Percentiles rank a stretch among this genome's conserved stretches.
phyloP scores from a whole-genome alignment of 2,797 vertebrate genomes.

The Enteromius argenteus region DNA sequence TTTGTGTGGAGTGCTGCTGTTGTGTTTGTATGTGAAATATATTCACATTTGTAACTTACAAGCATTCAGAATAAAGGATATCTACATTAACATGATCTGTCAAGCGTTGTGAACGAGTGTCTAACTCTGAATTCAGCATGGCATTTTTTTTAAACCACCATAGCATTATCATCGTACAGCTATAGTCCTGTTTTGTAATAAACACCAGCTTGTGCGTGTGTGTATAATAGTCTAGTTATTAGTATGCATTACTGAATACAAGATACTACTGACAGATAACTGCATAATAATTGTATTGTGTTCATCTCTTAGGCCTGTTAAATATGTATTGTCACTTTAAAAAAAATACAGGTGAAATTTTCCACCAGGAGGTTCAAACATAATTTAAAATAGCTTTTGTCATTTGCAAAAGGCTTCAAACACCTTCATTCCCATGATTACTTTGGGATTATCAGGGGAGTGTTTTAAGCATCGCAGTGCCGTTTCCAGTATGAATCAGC shows the following conservation, averaged over 20 bases:
- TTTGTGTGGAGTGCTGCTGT: slow-evolving; percentile 63
- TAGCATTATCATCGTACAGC: background rate
- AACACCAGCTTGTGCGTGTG: no score
- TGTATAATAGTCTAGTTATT: no score
- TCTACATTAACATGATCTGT: background rate
- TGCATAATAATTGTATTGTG: background rate
- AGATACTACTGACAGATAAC: background rate
- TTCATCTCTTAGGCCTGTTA: background rate
- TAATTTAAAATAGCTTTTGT: background rate
- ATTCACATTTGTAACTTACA: slow-evolving; percentile 56
- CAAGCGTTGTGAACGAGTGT: background rate
- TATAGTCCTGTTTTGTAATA: background rate
- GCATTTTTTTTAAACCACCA: background rate
- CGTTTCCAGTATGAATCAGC: slow-evolving; percentile 56
- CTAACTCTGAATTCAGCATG: background rate
- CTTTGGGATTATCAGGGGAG: slow-evolving; percentile 34
- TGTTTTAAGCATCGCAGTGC: slow-evolving; percentile 15
- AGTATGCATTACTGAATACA: background rate
- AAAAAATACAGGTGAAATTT: background rate
- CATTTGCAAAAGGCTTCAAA: slow-evolving; percentile 9
- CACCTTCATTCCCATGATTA: slow-evolving; percentile 23
- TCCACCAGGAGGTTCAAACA: background rate
- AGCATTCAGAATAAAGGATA: slow-evolving; percentile 57
- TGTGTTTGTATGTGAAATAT: slow-evolving; percentile 67
- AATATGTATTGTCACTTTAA: background rate